Evolutionary conservation across 2,113 vertebrate genomes (phyloP).

Genomic region (Scortum barcoo): DNA sequence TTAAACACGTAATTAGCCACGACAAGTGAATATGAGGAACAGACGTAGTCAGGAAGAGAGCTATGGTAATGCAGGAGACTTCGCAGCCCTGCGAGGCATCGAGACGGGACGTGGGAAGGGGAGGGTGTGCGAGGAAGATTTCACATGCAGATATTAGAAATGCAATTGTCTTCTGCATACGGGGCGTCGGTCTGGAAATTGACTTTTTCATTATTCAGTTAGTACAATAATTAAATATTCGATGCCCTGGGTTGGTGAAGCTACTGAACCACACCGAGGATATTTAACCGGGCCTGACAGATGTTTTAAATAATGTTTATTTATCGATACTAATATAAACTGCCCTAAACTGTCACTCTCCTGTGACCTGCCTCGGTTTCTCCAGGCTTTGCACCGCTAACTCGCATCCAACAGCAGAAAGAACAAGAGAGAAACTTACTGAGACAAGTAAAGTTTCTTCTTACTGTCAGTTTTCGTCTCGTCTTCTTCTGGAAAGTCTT

Average conservation of each 20-base stretch:
- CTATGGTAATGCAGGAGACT: slow-evolving; percentile 70
- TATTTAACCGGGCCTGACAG: slow-evolving; percentile 86
- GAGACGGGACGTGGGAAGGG: slow-evolving; percentile 63
- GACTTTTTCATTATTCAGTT: slow-evolving; percentile 88
- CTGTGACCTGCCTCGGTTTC: slow-evolving; percentile 55
- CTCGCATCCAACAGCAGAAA: neutral
- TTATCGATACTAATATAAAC: slow-evolving; percentile 85
- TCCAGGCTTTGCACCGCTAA: slow-evolving; percentile 49
- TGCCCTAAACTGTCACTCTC: slow-evolving; percentile 72
- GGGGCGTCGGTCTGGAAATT: slow-evolving; percentile 81
- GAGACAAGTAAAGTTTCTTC: slow-evolving; percentile 26
- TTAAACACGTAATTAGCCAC: slow-evolving; percentile 81
- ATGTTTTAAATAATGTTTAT: slow-evolving; percentile 89
- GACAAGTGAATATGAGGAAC: slow-evolving; percentile 75
- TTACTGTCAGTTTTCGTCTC: neutral
- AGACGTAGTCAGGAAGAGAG: slow-evolving; percentile 60
- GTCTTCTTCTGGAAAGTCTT: neutral
- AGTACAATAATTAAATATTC: slow-evolving; percentile 87
- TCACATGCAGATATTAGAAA: slow-evolving; percentile 84
- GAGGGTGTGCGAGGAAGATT: slow-evolving; percentile 66
- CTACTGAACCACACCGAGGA: slow-evolving; percentile 82
- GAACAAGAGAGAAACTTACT: slow-evolving; percentile 16
- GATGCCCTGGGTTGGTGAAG: slow-evolving; percentile 83
- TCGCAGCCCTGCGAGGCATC: slow-evolving; percentile 72
- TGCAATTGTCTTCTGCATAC: slow-evolving; percentile 84